Base-by-base conservation (phyloP, 2,888 invertebrate species). In the Polydesmus complanatus region DNA sequence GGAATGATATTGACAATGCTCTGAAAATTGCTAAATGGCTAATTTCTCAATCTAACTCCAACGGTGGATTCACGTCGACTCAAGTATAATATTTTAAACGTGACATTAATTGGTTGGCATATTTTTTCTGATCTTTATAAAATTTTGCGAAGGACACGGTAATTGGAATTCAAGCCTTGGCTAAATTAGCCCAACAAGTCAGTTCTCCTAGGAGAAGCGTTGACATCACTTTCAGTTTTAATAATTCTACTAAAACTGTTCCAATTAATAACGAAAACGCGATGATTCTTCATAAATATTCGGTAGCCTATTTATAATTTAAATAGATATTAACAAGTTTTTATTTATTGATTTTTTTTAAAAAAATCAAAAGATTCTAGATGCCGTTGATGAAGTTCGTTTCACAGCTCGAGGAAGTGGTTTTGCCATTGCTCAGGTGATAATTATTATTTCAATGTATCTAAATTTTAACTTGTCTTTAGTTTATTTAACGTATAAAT, bases 361-460 rank as follows among this genome's bases (percentile, higher is more conserved):
- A 14, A 14, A 11, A 14, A 47, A 14, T 51, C 19, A 21, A 49
- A 25, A 60, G 56, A 23, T 62, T 51, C 60, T 56, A 8, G 51
- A 22, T 51, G 26, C 23, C 22, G 60, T 62, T 21, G 78, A 84
- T 11, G 75, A 80, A 63, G 80, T 91, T 1, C 82, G 83, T 62
- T 79, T 92, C 22, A 81, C 81, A 55, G 91, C 88, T 0, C 82
- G 81, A 66, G 94, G 94, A 18, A 80, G 79, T 54, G 94, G 94
- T 11, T 79, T 91, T 58, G 86, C 84, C 0, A 74, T 89, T 62
- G 79, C 87, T 53, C 69, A 69, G 62, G 67, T 67, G 57, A 37
- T n/a, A 56, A 3, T 19, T 26, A 26, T 22, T 54, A 55, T 22
- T 27, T 3, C 27, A 18, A 21, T 18, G 18, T 14, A 37, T n/a